phyloP scores from a whole-genome alignment of 2,113 vertebrate species.

The Oceanodroma tethys region DNA sequence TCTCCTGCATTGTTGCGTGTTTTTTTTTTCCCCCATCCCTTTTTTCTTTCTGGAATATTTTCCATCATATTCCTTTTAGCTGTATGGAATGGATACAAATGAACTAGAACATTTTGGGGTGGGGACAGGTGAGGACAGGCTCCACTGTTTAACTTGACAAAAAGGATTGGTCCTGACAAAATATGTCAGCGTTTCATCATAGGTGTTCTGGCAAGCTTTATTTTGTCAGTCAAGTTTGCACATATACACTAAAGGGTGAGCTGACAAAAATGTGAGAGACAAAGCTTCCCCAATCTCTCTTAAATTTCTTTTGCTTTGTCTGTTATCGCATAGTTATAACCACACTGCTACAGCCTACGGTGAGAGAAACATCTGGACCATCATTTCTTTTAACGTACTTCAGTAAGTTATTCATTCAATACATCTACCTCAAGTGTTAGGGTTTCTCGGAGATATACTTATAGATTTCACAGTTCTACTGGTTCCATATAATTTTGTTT shows the following conservation, averaged over 20 bases:
- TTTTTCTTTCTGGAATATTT: background rate
- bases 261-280: background rate
- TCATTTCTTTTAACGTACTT: background rate
- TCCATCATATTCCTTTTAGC: background rate
- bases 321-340: background rate
- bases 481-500: background rate
- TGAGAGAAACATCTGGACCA: background rate
- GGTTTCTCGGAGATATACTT: background rate
- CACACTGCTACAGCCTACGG: background rate
- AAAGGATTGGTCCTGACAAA: background rate
- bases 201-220: background rate
- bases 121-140: background rate
- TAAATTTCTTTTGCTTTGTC: background rate
- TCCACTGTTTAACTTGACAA: background rate
- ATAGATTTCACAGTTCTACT: background rate
- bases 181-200: background rate
- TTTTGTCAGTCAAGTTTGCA: background rate
- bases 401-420: background rate
- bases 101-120: background rate
- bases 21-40: background rate
- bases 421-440: background rate
- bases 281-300: background rate
- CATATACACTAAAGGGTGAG: background rate
- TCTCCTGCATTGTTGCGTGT: background rate
- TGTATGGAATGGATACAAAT: background rate